Base-by-base conservation (phyloP, 2,888 invertebrate genomes). In the Lacanobia oleracea region DNA sequence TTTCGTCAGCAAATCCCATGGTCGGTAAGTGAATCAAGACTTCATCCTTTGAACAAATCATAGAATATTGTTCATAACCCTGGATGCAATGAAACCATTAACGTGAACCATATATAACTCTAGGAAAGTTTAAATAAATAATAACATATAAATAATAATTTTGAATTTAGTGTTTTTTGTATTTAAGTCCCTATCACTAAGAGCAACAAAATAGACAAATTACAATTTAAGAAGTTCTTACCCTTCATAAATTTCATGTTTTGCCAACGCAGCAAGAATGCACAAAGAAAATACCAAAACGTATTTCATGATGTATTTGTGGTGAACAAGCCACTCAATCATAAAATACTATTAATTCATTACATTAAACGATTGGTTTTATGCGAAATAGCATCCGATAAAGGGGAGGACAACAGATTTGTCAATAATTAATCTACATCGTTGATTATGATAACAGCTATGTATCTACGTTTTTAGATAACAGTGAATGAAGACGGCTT, bases 191-290 rank as follows among this genome's bases (percentile, higher is more conserved):
- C 40, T 0, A 3, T 40, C 21, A 14, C 0, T 21, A 7, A 59
- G 14, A 21, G 21, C 9, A 50, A 4, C 0, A 7, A 21, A 51
- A 12, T 2, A 53, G 0, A 16, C 0, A 53, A 50, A 50, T 10
- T 1, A 18, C 0, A 43, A 16, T 18, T 0, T 43, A 51, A 43
- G 5, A 21, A 23, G 23, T 45, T 16, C 92, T 91, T 85, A 94
- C 94, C 94, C 94, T 64, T 92, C 91, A 67, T 93, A 93, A 18
- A 87, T 75, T 77, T 94, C 94, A 79, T 94, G 90, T 84, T 93
- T 94, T 2, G 91, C 94, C 18, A 85, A 77, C 40, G 87, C 91
- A 2, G 84, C 77, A 75, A 72, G 86, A n/a, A 88, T 75, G 16
- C 77, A 82, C 50, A 89, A 79, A 81, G 85, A 87, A 59, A 90